Base-by-base conservation (phyloP, 1,140 invertebrate genomes). In the Drosophila repleta region DNA sequence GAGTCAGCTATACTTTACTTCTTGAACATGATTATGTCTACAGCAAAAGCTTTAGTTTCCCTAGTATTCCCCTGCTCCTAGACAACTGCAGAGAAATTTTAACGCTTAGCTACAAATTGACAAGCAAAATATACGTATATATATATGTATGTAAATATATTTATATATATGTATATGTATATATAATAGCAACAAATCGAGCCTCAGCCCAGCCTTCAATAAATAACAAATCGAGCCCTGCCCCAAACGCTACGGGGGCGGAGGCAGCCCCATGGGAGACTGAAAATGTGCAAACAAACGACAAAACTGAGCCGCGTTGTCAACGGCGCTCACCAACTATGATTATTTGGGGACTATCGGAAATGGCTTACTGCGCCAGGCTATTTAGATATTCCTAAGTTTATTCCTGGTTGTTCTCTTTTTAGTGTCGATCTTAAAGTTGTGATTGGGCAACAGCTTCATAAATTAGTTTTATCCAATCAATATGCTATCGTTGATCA, bases 211-310 rank as follows among this genome's bases (percentile, higher is more conserved):
- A 37, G 51, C 63, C 63, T 56, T 65, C 32, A 39, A 48, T 43
- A 66, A 66, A 66, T 41, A 49, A 20, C 29, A 66, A 56, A 49
- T 58, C 45, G 46, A 57, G 53, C 24, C 26, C 51, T 15, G 37
- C 39, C 18, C 26, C 13, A 43, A 32, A 20, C 4, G 11, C n/a
- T 3, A 11, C 8, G 15, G 24, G 55, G 24, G 21, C 7, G 1
- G 6, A 18, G 24, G 10, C 10, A 29, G 7, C 29, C 29, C 7
- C 29, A 29, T 29, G 29, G 29, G 0, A 8, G 7, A 29, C 29
- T 18, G 13, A 26, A 43, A 26, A 0, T 6, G n/a, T 11, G 45
- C 29, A 39, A 61, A 61, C n/a, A 49, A 39, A 49, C 18, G 13
- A 17, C 15, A 6, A 32, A 49, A 61, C 57, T 48, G 56, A 49